Evolutionary conservation across 2,888 invertebrate genomes (phyloP).

Genomic region (Linnaemya tessellans): DNA sequence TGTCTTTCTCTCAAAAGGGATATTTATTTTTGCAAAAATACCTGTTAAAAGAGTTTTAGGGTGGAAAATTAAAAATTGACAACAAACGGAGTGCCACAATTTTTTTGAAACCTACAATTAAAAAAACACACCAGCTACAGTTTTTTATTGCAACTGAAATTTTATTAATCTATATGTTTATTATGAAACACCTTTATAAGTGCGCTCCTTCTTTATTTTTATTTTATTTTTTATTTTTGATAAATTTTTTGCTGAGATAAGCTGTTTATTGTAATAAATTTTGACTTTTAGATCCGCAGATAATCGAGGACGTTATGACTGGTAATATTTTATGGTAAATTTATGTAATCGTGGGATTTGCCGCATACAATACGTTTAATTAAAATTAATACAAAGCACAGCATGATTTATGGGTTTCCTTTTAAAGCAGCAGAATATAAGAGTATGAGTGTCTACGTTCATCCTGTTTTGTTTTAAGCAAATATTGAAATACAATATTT

Average conservation of each 20-base stretch:
- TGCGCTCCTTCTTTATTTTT: neutral
- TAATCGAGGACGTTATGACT: neutral
- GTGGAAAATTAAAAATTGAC: neutral
- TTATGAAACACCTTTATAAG: neutral
- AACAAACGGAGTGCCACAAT: neutral
- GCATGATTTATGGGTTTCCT: constrained; percentile 2
- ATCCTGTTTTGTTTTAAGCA: neutral
- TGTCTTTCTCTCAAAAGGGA: neutral
- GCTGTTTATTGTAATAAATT: neutral
- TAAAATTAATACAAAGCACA: neutral
- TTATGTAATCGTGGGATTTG: neutral
- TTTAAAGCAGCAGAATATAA: neutral
- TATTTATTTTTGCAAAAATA: neutral
- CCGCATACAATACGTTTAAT: neutral
- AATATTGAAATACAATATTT: neutral
- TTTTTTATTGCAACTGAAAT: neutral
- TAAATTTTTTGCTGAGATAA: constrained; percentile 2
- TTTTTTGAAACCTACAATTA: neutral
- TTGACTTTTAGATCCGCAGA: neutral
- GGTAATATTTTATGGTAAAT: neutral
- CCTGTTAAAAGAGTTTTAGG: neutral
- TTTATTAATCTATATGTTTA: neutral
- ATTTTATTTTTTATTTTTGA: too few species aligned
- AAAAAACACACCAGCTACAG: neutral
- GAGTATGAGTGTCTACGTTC: neutral